Percentiles rank a stretch among this genome's conserved stretches.
phyloP scores from a whole-genome alignment of 2,113 vertebrate genomes.

The Phyllostomus discolor region DNA sequence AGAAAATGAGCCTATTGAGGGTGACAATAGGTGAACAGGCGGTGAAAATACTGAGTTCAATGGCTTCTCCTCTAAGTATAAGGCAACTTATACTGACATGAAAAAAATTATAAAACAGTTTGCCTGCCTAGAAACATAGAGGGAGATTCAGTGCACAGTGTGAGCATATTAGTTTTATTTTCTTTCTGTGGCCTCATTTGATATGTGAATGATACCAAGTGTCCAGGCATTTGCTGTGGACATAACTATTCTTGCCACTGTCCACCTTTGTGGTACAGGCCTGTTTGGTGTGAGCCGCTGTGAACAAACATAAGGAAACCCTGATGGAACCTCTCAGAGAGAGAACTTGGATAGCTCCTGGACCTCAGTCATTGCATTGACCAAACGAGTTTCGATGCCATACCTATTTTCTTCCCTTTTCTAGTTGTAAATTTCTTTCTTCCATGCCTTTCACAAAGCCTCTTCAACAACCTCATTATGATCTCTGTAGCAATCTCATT shows the following conservation, averaged over 20 bases:
- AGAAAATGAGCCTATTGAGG: not conserved
- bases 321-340: not conserved
- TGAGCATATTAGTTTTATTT: not conserved
- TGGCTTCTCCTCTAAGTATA: not conserved
- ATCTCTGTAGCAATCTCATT: not conserved
- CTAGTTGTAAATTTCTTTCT: not conserved
- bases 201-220: not conserved
- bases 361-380: not conserved
- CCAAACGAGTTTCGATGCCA: not conserved
- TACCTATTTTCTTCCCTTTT: not conserved
- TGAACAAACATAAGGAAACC: not conserved
- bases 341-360: not conserved
- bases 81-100: not conserved
- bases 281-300: not conserved
- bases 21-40: fast-evolving
- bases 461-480: not conserved
- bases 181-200: not conserved
- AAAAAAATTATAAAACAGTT: not conserved
- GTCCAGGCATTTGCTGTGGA: too few species aligned
- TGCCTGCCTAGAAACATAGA: not conserved
- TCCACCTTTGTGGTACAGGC: not conserved
- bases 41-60: not conserved
- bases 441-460: not conserved
- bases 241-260: not conserved
- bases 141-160: not conserved